Evolutionary conservation across 2,888 invertebrate species (phyloP).

Genomic region (Athalia rosae): DNA sequence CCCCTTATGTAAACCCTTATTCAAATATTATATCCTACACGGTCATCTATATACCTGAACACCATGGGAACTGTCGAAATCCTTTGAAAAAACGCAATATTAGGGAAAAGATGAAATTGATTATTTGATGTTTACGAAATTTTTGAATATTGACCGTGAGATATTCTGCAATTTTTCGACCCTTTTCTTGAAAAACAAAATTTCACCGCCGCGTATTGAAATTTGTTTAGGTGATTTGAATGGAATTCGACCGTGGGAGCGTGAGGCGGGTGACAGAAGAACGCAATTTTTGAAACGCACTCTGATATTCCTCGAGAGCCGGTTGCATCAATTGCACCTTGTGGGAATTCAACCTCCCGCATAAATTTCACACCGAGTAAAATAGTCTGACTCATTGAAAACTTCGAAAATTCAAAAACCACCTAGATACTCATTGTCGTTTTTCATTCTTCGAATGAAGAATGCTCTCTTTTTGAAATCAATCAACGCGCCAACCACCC

Average conservation of each 20-base stretch:
- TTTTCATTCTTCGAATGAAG: background rate
- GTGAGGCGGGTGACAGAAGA: conserved; percentile 16
- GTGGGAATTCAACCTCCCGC: conserved; percentile 23
- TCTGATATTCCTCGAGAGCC: background rate
- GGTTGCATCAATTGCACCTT: conserved; percentile 19
- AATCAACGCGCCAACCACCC: background rate
- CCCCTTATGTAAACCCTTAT: conserved; percentile 67
- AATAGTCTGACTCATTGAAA: too few species aligned
- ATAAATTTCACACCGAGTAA: background rate
- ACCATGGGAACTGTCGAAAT: conserved; percentile 53
- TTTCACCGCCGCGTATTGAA: conserved; percentile 37
- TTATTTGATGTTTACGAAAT: conserved; percentile 54
- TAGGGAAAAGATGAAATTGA: conserved; percentile 54
- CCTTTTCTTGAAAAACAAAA: conserved; percentile 15
- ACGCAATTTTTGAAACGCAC: conserved; percentile 29
- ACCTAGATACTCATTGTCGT: too few species aligned
- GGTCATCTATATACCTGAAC: conserved; percentile 54
- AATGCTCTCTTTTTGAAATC: conserved; percentile 18
- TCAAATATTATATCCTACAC: conserved; percentile 59
- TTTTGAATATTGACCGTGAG: conserved; percentile 59
- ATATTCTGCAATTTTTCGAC: conserved; percentile 44
- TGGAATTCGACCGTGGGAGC: conserved; percentile 58
- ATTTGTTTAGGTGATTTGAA: conserved; percentile 53
- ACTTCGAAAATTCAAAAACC: too few species aligned
- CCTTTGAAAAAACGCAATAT: conserved; percentile 58